Base-by-base conservation (phyloP, 2,888 invertebrate genomes). In the Podotricha telesiphe region DNA sequence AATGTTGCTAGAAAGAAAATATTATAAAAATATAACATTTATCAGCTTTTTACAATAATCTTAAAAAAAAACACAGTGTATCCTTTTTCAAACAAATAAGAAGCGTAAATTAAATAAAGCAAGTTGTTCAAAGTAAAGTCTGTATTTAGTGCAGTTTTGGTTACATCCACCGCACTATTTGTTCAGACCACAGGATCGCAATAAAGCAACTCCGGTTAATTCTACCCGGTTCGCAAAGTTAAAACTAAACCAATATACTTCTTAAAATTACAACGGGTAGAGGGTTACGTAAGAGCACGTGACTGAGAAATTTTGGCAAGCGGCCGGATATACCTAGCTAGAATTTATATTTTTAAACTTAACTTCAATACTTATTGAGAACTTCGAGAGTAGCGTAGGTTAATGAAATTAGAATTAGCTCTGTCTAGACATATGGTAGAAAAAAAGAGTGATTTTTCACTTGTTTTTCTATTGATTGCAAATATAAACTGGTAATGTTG, bases 241-340 rank as follows among this genome's bases (percentile, higher is more conserved):
- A 88, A 88, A 89, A 89, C 88, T 88, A 88, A 88, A 86, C 88
- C 88, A 88, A 89, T 89, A 87, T 87, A 88, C 86, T 88, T 85
- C 82, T 88, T 86, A 82, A 86, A 89, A 86, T 84, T 86, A 86
- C 83, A 73, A 64, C 71, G 78, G 73, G 76, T 77, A 70, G 79
- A 77, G 76, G 81, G 84, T 86, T 87, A 86, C 79, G 83, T 84
- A 84, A 86, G 77, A 79, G 84, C 80, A 85, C 87, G 87, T 88
- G 86, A 84, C 83, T 80, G 70, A 11, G 75, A 69, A 75, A 75
- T 82, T 84, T 88, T 89, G 89, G 87, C 88, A 86, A 79, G 75
- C 82, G 75, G 77, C 82, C 76, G 67, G 65, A 67, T 69, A 68
- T 65, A 68, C 3, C 3, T 28, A 28, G 72, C 58, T 22, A 22